A percentile compares a stretch with the other conserved stretches of the same genome.
phyloP scores from a whole-genome alignment of 2,797 vertebrate species.

The Pseudotriccus pelzelni region DNA sequence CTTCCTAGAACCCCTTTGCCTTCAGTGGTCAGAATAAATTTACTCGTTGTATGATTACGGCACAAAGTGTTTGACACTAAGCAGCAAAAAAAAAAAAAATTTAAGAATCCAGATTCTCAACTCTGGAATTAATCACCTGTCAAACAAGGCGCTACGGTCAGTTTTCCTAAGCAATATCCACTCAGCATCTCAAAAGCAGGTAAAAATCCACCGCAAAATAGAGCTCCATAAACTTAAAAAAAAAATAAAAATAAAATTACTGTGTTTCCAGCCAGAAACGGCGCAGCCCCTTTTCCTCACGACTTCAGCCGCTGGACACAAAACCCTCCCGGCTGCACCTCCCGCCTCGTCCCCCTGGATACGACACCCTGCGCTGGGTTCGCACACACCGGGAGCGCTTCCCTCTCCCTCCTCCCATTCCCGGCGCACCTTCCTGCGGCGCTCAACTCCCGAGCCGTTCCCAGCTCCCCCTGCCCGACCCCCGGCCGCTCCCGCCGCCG shows the following conservation, averaged over 20 bases:
- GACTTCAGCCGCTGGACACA: not conserved
- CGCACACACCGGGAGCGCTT: too few species aligned
- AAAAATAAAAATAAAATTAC: too few species aligned
- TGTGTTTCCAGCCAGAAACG: not conserved
- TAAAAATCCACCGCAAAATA: not conserved
- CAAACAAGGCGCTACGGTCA: not conserved
- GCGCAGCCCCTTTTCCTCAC: not conserved
- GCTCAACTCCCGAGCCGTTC: not conserved
- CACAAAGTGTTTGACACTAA: not conserved
- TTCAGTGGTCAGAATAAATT: not conserved
- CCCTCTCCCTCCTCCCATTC: not conserved
- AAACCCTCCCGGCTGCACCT: not conserved
- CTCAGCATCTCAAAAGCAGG: not conserved
- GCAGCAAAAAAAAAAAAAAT: too few species aligned
- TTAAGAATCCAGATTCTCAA: not conserved
- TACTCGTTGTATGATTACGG: not conserved
- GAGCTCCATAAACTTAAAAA: not conserved
- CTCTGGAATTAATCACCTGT: constrained; percentile 27
- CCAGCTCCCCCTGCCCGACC: not conserved
- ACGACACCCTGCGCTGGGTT: not conserved
- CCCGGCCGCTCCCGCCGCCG: not conserved
- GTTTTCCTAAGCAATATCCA: not conserved
- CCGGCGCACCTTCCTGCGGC: not conserved
- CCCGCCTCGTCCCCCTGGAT: not conserved
- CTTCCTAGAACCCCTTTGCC: not conserved